These are phyloP conservation scores for Phasianus colchicus DNA, from an alignment of 2,113 vertebrate species.

Conservation along the genomic window DNA sequence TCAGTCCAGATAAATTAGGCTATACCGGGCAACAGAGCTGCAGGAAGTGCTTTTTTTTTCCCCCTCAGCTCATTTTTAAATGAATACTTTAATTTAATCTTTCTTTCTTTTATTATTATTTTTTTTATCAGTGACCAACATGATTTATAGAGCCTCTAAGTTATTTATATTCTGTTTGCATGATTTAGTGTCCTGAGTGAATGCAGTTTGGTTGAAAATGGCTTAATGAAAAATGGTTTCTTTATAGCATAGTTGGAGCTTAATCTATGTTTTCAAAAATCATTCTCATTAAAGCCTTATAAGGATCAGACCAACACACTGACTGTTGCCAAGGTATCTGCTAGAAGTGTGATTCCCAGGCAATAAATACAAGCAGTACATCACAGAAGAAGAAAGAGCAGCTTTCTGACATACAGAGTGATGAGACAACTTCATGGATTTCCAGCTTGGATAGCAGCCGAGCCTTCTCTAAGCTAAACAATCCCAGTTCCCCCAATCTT, in stretches of 20 bases:
- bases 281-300: conserved; percentile 59
- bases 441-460: neutral
- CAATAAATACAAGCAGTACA: conserved; percentile 2
- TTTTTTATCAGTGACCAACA: conserved; percentile 2
- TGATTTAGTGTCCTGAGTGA: conserved; percentile 44
- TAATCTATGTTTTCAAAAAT: conserved; percentile 64
- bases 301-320: conserved; percentile 33
- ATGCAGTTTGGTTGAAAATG: conserved; percentile 46
- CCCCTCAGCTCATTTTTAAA: neutral
- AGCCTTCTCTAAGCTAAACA: too few species aligned
- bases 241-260: conserved; percentile 35
- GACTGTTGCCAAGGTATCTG: conserved; percentile 51
- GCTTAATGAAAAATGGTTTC: conserved; percentile 58
- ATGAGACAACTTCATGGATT: neutral
- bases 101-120: neutral
- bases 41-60: neutral
- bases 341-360: neutral
- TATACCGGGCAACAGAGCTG: neutral
- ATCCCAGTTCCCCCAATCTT: too few species aligned
- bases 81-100: neutral
- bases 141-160: conserved; percentile 33
- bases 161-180: conserved; percentile 52
- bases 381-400: conserved; percentile 1
- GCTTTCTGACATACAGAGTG: neutral
- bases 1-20: neutral